These are phyloP conservation scores for Hyposoter didymator DNA, from an alignment of 2,888 invertebrate genomes.

Conservation along the genomic window DNA sequence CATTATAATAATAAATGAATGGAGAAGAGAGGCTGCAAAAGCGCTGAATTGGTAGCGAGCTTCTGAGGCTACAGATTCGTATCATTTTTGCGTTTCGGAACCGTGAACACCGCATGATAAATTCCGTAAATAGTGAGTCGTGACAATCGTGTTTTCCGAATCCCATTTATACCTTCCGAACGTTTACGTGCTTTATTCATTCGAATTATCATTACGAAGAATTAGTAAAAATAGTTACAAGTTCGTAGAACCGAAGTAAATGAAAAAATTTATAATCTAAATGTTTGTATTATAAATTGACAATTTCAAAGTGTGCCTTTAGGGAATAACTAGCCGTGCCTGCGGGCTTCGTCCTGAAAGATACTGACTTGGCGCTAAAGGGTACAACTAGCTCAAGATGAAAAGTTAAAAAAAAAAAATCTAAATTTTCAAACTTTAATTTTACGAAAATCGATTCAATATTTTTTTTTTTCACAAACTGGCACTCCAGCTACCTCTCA, in stretches of 20 bases:
- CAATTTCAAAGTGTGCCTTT: background rate
- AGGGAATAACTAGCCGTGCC: background rate
- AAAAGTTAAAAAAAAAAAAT: too few species aligned
- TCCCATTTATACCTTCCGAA: background rate
- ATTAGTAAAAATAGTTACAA: background rate
- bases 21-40: background rate
- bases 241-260: background rate
- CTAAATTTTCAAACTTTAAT: too few species aligned
- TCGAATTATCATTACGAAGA: background rate
- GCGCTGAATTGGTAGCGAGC: background rate
- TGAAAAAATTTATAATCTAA: background rate
- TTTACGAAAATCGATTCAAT: too few species aligned
- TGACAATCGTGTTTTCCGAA: background rate
- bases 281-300: background rate
- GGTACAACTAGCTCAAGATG: too few species aligned
- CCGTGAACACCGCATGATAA: background rate
- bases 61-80: background rate
- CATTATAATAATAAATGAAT: background rate
- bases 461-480: too few species aligned
- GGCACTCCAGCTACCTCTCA: too few species aligned
- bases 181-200: background rate
- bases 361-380: too few species aligned
- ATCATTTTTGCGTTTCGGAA: conserved; percentile 25
- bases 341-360: too few species aligned
- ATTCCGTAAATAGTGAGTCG: background rate